These are phyloP conservation scores for Oreochromis tanganicae DNA, from an alignment of 2,113 vertebrate genomes.

Conservation along the genomic window DNA sequence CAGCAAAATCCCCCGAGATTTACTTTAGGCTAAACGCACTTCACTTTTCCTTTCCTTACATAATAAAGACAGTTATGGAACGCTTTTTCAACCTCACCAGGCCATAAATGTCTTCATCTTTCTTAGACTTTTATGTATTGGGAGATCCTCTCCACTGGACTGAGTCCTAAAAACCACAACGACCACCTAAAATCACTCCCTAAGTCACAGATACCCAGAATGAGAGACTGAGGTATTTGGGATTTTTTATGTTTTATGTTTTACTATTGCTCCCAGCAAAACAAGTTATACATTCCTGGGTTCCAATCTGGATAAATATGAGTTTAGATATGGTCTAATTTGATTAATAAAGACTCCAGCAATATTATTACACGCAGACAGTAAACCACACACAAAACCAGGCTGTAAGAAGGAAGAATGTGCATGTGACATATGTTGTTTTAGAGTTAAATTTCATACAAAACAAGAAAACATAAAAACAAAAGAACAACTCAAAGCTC, in stretches of 20 bases:
- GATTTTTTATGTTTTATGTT: background rate
- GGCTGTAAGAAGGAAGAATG: background rate
- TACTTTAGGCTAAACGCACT: background rate
- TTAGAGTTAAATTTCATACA: background rate
- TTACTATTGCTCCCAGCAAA: background rate
- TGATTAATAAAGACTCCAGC: accelerated
- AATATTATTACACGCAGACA: background rate
- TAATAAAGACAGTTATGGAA: background rate
- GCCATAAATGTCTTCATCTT: background rate
- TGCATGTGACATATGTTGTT: background rate
- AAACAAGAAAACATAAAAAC: background rate
- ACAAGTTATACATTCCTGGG: background rate
- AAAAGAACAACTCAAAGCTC: background rate
- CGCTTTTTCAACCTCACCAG: accelerated
- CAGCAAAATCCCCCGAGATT: background rate
- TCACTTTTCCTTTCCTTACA: background rate
- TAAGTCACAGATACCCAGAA: background rate
- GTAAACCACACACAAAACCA: background rate
- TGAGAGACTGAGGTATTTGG: background rate
- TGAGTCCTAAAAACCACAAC: constrained; percentile 5
- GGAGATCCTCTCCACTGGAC: background rate
- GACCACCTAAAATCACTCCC: background rate
- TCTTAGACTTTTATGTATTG: background rate
- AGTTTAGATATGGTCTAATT: background rate
- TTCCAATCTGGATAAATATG: background rate